Evolutionary conservation across 2,113 vertebrate species (phyloP), one percentile per base, ranked within the genome.

Genomic region (Oncorhynchus masou): DNA sequence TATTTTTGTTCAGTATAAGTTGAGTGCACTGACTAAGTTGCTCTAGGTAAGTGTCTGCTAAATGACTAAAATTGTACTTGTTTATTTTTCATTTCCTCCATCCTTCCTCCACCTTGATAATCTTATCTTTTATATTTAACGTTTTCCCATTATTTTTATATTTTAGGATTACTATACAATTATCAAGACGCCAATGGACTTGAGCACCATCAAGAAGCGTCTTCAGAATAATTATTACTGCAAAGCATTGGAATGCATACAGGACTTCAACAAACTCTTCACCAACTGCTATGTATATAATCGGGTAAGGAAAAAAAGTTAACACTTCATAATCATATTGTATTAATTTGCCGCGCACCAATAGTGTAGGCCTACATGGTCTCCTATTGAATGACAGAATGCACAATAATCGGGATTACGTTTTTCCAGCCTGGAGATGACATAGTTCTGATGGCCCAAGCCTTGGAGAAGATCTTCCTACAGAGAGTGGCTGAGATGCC

Each of bases 241-340:
- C 79, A 92, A 93, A 75, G 95, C 95, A 74, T 83, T 90, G 48
- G 95, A 98, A 76, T 99, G 97, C 74, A 87, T 98, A 64, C 91
- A 95, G 79, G 96, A 99, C 87, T 95, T 99, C 77, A 95, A 95
- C 80, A 93, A 83, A 0, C 96, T 99, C 96, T 99, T 99, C 84
- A 93, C 90, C 71, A 99, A 99, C 87, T 99, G 97, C 84, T 97
- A 97, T 60, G 72, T 94, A 66, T 99, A 99, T 84, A 99, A 99
- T 85, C 94, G 91, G 94, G 96, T 96, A 93, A 84, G 91, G 25
- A 2, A 19, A 75, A 19, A 31, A 20, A 8, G 8, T 45, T 9
- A 11, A 45, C 39, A 9, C 9, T 9, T 39, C 39, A 39, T 39
- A 39, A 39, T 39, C 8, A 2, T 45, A 11, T 45, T 45, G 9